Percentiles rank a stretch among this genome's conserved stretches.
Conservation (phyloP, 2,797 vertebrate genomes). For the Semotilus atromaculatus region DNA sequence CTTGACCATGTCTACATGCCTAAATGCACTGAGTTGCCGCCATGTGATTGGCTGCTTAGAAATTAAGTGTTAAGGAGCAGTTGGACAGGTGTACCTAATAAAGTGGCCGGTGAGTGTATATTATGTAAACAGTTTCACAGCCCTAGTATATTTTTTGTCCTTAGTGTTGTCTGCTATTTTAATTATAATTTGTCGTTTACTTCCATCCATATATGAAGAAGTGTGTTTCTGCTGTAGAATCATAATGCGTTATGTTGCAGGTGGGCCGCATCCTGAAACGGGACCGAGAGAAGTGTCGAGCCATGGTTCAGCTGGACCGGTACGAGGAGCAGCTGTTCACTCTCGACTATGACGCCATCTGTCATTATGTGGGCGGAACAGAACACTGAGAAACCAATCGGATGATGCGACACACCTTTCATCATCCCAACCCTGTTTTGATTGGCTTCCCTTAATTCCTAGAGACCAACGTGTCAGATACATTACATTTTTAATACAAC, state of each 20-base stretch:
- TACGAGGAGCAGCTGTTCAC: constrained; percentile 79
- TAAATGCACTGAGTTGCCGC: too few relatives aligned
- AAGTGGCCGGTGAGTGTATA: too few relatives aligned
- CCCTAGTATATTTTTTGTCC: too few relatives aligned
- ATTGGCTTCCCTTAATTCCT: constrained; percentile 14
- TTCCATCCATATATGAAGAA: background rate
- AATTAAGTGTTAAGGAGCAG: too few relatives aligned
- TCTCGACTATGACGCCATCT: constrained; percentile 86
- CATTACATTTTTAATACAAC: constrained; percentile 1
- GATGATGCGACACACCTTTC: background rate
- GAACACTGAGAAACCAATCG: constrained; percentile 57
- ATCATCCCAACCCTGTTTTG: background rate
- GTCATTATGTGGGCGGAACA: constrained; percentile 84
- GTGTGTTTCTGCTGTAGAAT: background rate
- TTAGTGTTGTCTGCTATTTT: too few relatives aligned
- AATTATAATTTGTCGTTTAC: background rate
- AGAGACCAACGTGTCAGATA: background rate
- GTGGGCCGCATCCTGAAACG: constrained; percentile 85
- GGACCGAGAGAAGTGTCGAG: constrained; percentile 80
- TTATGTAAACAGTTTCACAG: too few relatives aligned
- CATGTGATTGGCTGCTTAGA: too few relatives aligned
- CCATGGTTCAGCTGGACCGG: constrained; percentile 85
- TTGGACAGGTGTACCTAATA: too few relatives aligned
- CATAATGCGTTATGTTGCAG: constrained; percentile 63
- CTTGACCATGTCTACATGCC: too few relatives aligned